phyloP scores from a whole-genome alignment of 2,797 vertebrate species.

The Enteromius radiatus region DNA sequence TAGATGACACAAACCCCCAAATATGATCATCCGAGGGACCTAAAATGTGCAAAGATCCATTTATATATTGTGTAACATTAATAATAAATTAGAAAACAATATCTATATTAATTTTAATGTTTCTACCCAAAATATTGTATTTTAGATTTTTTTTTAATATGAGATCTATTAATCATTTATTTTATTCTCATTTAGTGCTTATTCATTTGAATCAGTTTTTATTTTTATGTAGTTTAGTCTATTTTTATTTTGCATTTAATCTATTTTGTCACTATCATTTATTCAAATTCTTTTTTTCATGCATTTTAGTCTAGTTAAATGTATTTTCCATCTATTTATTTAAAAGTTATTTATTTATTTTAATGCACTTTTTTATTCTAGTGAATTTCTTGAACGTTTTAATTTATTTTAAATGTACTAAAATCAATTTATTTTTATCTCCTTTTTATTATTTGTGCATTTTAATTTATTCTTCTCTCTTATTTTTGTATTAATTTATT shows the following conservation, averaged over 20 bases:
- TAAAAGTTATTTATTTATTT: background rate
- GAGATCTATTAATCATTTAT: background rate
- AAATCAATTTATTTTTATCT: background rate
- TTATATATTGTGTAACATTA: too few relatives aligned
- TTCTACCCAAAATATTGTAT: too few relatives aligned
- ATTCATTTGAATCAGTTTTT: background rate
- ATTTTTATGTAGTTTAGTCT: background rate
- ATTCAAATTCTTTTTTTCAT: background rate
- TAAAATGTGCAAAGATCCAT: background rate
- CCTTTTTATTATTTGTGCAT: background rate
- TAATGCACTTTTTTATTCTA: background rate
- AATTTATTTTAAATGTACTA: background rate
- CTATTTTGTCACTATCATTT: background rate
- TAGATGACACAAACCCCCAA: background rate
- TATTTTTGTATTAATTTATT: background rate
- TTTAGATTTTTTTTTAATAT: background rate
- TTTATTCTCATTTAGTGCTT: background rate
- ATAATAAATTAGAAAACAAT: background rate
- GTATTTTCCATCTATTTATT: background rate
- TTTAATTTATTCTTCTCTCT: background rate
- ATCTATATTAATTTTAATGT: background rate
- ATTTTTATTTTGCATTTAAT: background rate
- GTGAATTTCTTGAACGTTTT: background rate
- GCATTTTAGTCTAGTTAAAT: background rate
- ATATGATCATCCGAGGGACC: background rate